These are phyloP conservation scores for Prenolepis imparis DNA, from an alignment of 2,888 invertebrate genomes.

Conservation along the genomic window DNA sequence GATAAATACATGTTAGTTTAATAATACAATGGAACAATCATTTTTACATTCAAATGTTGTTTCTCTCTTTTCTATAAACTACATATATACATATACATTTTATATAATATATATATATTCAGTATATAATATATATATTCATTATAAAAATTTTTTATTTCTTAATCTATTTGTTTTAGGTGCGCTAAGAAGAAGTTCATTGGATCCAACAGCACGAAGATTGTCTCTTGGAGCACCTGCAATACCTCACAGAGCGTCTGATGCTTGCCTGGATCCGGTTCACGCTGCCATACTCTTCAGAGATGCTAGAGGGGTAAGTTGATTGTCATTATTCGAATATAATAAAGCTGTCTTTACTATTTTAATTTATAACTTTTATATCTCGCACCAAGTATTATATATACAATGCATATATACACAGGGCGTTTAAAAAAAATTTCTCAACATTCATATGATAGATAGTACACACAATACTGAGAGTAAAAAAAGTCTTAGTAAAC, in stretches of 20 bases:
- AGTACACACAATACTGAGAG: too few relatives aligned
- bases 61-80: background rate
- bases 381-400: background rate
- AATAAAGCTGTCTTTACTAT: background rate
- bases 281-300: slow-evolving; percentile 96
- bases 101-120: too few relatives aligned
- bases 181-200: slow-evolving; percentile 92
- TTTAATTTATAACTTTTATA: background rate
- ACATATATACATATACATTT: background rate
- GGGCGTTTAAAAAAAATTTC: too few relatives aligned
- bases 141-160: background rate
- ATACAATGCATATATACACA: too few relatives aligned
- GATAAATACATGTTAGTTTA: background rate
- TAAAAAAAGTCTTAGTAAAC: too few relatives aligned
- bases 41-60: background rate
- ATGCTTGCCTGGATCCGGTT: slow-evolving; percentile 94
- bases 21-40: background rate
- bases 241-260: slow-evolving; percentile 90
- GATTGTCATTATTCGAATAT: background rate
- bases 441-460: too few relatives aligned
- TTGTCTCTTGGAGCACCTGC: slow-evolving; percentile 91
- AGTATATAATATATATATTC: too few relatives aligned
- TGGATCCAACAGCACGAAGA: slow-evolving; percentile 92
- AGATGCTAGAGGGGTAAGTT: slow-evolving; percentile 96
- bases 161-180: slow-evolving; percentile 87